Percentiles rank a stretch among this genome's conserved stretches.
Conservation (phyloP, 2,888 invertebrate genomes). For the Eucera pruinosa region DNA sequence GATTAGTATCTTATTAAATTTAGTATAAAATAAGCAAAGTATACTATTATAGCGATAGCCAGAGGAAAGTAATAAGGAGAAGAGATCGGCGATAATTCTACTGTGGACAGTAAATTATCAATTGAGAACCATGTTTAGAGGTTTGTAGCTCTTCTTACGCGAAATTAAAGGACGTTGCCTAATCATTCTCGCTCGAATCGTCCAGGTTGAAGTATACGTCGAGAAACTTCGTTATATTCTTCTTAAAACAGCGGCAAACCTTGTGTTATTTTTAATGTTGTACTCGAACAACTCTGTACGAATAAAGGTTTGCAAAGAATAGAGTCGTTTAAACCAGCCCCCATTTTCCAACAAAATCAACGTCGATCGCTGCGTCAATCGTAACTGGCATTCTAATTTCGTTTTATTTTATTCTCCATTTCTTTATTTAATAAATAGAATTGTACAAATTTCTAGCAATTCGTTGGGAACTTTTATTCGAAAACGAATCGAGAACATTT, state of each 20-base stretch:
- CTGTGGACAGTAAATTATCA: not conserved
- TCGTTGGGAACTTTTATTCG: too few relatives aligned
- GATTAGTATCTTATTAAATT: not conserved
- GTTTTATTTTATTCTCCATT: too few relatives aligned
- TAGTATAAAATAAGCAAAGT: not conserved
- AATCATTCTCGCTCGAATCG: constrained; percentile 75
- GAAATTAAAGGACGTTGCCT: constrained; percentile 45
- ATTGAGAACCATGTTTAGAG: not conserved
- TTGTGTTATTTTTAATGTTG: constrained; percentile 73
- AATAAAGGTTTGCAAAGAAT: constrained; percentile 73
- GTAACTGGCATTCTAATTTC: too few relatives aligned
- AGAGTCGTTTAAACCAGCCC: not conserved
- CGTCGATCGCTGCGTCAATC: not conserved
- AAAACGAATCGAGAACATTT: too few relatives aligned
- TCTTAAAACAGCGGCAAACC: constrained; percentile 64
- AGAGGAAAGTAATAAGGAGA: not conserved
- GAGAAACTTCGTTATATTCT: constrained; percentile 69
- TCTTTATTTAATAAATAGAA: too few relatives aligned
- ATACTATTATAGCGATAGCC: not conserved
- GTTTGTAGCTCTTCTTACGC: constrained; percentile 16
- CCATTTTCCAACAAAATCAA: not conserved
- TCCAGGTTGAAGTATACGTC: constrained; percentile 58
- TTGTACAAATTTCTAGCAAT: too few relatives aligned
- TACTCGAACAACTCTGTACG: constrained; percentile 70
- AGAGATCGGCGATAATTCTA: not conserved